Evolutionary conservation across 1,140 invertebrate species (phyloP).

Genomic region (Teleopsis dalmanni): DNA sequence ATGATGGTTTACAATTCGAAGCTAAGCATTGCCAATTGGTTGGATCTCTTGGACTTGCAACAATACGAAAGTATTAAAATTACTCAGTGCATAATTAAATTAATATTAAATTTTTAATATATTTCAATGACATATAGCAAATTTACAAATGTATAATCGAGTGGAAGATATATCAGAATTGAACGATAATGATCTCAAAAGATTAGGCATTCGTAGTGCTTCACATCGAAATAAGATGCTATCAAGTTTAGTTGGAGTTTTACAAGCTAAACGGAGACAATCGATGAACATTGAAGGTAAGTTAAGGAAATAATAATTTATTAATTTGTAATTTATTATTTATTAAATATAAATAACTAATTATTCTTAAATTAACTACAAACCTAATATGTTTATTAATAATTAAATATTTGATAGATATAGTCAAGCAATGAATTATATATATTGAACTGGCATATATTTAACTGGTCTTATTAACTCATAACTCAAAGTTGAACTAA

Average conservation of each 20-base stretch:
- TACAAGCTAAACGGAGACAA: slow-evolving; percentile 47
- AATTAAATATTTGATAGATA: too few species aligned
- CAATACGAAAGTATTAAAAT: slow-evolving; percentile 39
- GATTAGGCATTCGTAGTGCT: slow-evolving; percentile 54
- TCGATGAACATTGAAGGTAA: slow-evolving; percentile 37
- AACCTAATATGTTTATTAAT: too few species aligned
- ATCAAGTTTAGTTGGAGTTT: slow-evolving; percentile 55
- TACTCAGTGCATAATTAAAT: too few species aligned
- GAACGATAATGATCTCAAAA: slow-evolving; percentile 53
- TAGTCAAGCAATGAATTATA: too few species aligned
- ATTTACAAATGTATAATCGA: slow-evolving; percentile 46
- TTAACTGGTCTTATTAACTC: too few species aligned
- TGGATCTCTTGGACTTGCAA: slow-evolving; percentile 31
- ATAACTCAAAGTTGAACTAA: too few species aligned
- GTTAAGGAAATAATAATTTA: not conserved
- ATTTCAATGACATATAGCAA: too few species aligned
- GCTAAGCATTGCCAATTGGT: slow-evolving; percentile 32
- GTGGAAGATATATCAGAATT: slow-evolving; percentile 54
- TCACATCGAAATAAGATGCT: slow-evolving; percentile 56
- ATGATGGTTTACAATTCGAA: slow-evolving; percentile 33
- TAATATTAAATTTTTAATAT: too few species aligned
- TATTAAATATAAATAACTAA: too few species aligned
- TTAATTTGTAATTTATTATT: too few species aligned
- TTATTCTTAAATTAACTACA: too few species aligned
- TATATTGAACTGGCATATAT: too few species aligned